Evolutionary conservation across 2,113 vertebrate species (phyloP).

Genomic region (Haemorhous mexicanus): DNA sequence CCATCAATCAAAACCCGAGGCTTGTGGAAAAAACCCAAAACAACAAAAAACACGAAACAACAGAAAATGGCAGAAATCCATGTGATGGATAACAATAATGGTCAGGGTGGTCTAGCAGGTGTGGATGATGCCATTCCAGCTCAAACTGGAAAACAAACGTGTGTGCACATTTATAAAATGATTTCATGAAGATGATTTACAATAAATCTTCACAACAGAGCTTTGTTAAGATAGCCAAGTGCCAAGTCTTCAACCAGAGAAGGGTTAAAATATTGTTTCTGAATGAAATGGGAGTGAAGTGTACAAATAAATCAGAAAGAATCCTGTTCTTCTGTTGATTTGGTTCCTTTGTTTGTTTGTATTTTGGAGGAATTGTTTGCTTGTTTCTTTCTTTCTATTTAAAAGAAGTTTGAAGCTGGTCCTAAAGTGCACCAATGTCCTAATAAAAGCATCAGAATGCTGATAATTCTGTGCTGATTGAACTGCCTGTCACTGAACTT

Average conservation of each 20-base stretch:
- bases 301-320: not conserved
- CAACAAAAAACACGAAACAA: not conserved
- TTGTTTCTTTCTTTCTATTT: too few relatives aligned
- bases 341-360: not conserved
- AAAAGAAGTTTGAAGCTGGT: not conserved
- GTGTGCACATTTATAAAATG: not conserved
- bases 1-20: not conserved
- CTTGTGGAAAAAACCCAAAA: not conserved
- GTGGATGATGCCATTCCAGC: not conserved
- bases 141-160: not conserved
- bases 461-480: not conserved
- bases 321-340: not conserved
- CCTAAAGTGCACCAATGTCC: not conserved
- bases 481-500: not conserved
- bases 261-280: not conserved
- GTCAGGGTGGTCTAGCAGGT: not conserved
- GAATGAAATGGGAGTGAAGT: not conserved
- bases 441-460: not conserved
- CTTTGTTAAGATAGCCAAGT: not conserved
- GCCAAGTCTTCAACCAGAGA: not conserved
- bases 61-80: not conserved
- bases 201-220: not conserved
- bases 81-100: not conserved
- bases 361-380: too few relatives aligned
- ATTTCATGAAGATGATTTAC: not conserved